Evolutionary conservation across 2,888 invertebrate species (phyloP), one percentile per base, ranked within the genome.

Genomic region (Trileptium ribeirensis): DNA sequence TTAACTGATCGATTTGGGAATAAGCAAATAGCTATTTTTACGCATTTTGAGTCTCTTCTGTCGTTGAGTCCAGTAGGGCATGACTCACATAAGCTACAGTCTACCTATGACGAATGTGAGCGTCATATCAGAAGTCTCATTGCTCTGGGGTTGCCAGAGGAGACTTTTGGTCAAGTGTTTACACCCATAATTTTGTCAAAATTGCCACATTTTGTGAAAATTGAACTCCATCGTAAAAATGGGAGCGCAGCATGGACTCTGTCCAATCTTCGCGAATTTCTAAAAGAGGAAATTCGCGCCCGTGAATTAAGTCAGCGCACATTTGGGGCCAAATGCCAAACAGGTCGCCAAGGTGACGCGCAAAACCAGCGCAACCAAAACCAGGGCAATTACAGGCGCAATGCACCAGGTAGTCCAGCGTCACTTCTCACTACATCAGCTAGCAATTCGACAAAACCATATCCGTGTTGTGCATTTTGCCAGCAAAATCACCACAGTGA

Each of bases 221-320:
- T 70, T 36, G 70, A 70, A n/a, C 70, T 70, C n/a, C 70, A 70
- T n/a, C 70, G 70, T 70, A 29, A 70, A 70, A 29, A 70, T 70
- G 70, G 70, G 8, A 33, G 33, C 70, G 33, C 31, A 8, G 33
- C 70, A 31, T 70, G 70, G 70, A 70, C 70, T n/a, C 31, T 70
- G 51, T 51, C 51, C 51, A 51, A 51, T 51, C 51, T 70, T 33
- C 70, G 70, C 33, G 70, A 29, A 33, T 70, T 70, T 33, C 70
- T 70, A 31, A 70, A 70, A 70, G 70, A 70, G 70, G 70, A 70
- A 33, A 70, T 70, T 33, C 31, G 36, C 31, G 70, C 70, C 33
- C 70, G 70, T 70, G 33, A 33, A 31, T 33, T 70, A n/a, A 51
- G 51, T 51, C 51, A 51, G 51, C 51, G 51, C 51, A 51, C 51